Conservation (phyloP, 2,888 invertebrate species). For the Eudasyphora cyanicolor region DNA sequence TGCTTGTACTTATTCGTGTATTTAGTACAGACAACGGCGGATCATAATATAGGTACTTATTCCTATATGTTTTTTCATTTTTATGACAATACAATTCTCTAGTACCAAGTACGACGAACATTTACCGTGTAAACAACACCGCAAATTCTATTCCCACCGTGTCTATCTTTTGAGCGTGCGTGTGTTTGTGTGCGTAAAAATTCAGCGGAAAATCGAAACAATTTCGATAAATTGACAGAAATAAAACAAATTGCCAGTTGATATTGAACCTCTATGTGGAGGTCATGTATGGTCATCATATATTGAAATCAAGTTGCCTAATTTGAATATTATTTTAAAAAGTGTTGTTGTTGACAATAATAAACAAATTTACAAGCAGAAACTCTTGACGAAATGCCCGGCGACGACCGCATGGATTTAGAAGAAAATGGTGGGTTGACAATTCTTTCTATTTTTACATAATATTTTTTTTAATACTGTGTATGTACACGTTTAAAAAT, state of each 20-base stretch:
- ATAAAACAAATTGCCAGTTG: conserved; percentile 17
- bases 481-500: not conserved
- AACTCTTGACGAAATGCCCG: conserved; percentile 46
- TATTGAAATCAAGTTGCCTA: not conserved
- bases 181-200: not conserved
- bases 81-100: conserved; percentile 1
- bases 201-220: conserved; percentile 6
- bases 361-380: not conserved
- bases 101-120: conserved; percentile 15
- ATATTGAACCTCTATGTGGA: conserved; percentile 42
- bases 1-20: not conserved
- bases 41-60: too few species aligned
- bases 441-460: conserved; percentile 15
- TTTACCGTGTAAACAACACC: conserved; percentile 4
- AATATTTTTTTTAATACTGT: conserved; percentile 7
- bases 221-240: conserved; percentile 9
- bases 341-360: conserved; percentile 6
- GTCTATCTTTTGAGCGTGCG: not conserved
- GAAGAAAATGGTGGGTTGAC: conserved; percentile 59
- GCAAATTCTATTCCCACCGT: not conserved
- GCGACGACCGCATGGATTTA: conserved; percentile 51
- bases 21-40: conserved; percentile 36
- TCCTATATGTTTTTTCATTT: too few species aligned
- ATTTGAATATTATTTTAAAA: conserved; percentile 32
- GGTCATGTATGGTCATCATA: conserved; percentile 45